A percentile compares a stretch with the other conserved stretches of the same genome.
Conservation (phyloP, 2,888 invertebrate species). For the Heteromurus nitidus region DNA sequence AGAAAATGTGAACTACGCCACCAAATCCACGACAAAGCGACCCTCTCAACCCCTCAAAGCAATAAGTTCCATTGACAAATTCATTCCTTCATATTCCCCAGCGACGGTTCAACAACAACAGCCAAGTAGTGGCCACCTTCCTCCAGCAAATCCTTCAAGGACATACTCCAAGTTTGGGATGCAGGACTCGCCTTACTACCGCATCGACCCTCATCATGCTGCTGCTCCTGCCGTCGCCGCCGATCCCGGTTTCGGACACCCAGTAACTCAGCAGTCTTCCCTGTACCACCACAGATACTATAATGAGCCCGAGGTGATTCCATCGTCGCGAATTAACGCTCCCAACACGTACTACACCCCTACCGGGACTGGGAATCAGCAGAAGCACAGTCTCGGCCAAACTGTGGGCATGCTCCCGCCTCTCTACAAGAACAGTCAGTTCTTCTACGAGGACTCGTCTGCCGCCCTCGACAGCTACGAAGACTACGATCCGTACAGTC, state of each 20-base stretch:
- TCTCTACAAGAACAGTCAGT: slow-evolving; percentile 54
- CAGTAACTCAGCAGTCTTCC: neutral
- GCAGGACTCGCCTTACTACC: slow-evolving; percentile 70
- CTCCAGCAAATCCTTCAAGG: slow-evolving; percentile 60
- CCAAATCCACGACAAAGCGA: neutral
- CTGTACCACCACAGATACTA: slow-evolving; percentile 57
- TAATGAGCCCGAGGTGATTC: slow-evolving; percentile 47
- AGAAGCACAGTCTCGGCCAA: neutral
- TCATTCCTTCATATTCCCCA: slow-evolving; percentile 55
- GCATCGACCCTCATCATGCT: slow-evolving; percentile 47
- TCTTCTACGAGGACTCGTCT: slow-evolving; percentile 60
- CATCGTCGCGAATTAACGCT: slow-evolving; percentile 22
- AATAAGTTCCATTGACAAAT: slow-evolving; percentile 52
- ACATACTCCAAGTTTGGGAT: slow-evolving; percentile 72
- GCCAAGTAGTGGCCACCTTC: no score
- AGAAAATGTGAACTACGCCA: neutral
- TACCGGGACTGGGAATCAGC: neutral
- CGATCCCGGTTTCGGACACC: neutral
- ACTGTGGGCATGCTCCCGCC: slow-evolving; percentile 37
- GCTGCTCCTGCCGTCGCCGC: no score
- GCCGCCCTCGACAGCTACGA: slow-evolving; percentile 65
- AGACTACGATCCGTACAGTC: slow-evolving; percentile 35
- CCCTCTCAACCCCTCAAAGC: slow-evolving; percentile 33
- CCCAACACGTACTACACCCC: slow-evolving; percentile 32
- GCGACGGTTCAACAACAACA: neutral